Evolutionary conservation across 2,888 invertebrate species (phyloP), one percentile per base, ranked within the genome.

Genomic region (Endomychus coccineus): DNA sequence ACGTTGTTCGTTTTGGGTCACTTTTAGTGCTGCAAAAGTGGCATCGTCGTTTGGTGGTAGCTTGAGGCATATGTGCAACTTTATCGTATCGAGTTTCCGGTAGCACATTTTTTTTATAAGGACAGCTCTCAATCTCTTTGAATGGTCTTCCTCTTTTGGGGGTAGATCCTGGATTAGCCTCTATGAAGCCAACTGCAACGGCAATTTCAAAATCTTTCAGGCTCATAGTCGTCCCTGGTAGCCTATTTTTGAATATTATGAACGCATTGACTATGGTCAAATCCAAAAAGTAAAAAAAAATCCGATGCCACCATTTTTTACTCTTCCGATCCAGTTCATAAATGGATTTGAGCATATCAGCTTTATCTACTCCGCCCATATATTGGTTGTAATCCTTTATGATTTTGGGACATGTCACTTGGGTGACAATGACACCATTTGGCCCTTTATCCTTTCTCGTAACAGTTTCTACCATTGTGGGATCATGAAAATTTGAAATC

Each of bases 351-450:
- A 51, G 30, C 50, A 46, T 48, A 32, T 60, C 56, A 16, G 46
- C 42, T 41, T 55, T 52, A 44, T 61, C 57, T 3, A 59, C 55
- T 37, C 42, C 48, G 10, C 52, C 52, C 57, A 58, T 59, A 41
- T 56, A 16, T n/a, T n/a, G 35, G 37, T 52, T 59, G 33, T 56
- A 58, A 35, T 53, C 42, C 16, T 42, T 45, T 9, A 57, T 42
- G 21, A 52, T 30, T 36, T 21, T 32, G 10, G 52, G 52, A 32
- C 55, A 56, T 15, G 13, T 3, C 27, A 6, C 13, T n/a, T n/a
- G n/a, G n/a, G n/a, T n/a, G n/a, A n/a, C n/a, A n/a, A n/a, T n/a
- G n/a, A n/a, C n/a, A n/a, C n/a, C n/a, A n/a, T n/a, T n/a, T n/a
- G n/a, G n/a, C n/a, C n/a, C 14, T 27, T 14, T 27, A 3, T 14